Evolutionary conservation across 2,888 invertebrate species (phyloP).

Genomic region (Ernsta delagoae): DNA sequence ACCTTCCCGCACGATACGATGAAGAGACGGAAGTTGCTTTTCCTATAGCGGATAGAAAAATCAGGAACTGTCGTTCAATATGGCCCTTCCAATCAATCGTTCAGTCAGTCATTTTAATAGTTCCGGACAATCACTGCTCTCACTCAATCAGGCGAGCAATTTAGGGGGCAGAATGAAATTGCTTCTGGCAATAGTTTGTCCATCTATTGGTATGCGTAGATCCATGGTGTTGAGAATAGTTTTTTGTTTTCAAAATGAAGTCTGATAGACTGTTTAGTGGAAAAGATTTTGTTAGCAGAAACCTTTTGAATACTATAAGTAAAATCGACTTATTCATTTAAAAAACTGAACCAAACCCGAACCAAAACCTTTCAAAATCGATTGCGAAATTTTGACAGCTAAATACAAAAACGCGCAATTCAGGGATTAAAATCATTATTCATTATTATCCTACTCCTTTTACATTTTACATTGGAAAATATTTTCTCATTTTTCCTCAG

Average conservation of each 20-base stretch:
- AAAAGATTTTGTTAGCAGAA: too few species aligned
- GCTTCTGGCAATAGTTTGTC: background rate
- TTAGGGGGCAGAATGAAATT: background rate
- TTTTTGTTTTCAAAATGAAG: too few species aligned
- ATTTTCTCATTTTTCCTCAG: background rate
- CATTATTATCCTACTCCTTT: background rate
- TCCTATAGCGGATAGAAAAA: background rate
- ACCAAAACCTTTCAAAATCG: too few species aligned
- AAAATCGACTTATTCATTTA: too few species aligned
- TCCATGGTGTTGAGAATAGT: too few species aligned
- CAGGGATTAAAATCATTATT: background rate
- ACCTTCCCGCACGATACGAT: background rate
- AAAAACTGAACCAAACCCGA: too few species aligned
- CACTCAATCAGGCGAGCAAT: conserved; percentile 11
- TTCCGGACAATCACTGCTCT: conserved; percentile 14
- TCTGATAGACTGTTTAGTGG: too few species aligned
- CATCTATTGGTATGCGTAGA: background rate
- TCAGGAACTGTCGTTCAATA: background rate
- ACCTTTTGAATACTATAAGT: too few species aligned
- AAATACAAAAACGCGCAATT: too few species aligned
- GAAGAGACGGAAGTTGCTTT: background rate
- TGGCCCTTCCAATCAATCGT: conserved; percentile 3
- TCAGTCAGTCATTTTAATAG: conserved; percentile 14
- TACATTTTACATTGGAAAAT: background rate
- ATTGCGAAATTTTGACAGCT: too few species aligned